Percentiles rank a stretch among this genome's conserved stretches.
Evolutionary conservation across 2,113 vertebrate genomes (phyloP).

Genomic region (Microcebus lehilahytsara): DNA sequence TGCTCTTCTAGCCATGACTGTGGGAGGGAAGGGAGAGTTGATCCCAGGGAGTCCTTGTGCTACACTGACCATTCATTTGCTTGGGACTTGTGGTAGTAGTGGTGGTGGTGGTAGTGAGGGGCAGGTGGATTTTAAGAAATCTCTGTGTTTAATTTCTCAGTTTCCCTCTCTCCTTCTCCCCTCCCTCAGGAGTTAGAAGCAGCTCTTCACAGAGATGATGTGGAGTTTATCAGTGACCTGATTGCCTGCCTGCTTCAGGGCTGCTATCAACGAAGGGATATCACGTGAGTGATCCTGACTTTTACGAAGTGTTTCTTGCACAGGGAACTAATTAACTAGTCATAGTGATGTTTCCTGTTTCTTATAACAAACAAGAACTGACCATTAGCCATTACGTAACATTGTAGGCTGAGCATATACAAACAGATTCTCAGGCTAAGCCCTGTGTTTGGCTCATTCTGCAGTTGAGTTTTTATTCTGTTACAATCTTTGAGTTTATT

Average conservation of each 20-base stretch:
- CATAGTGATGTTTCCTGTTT: background rate
- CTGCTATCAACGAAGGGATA: conserved; percentile 97
- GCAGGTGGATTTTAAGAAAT: conserved; percentile 28
- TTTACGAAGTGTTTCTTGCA: conserved; percentile 37
- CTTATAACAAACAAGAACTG: conserved; percentile 61
- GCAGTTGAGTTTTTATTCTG: background rate
- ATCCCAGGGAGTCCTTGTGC: background rate
- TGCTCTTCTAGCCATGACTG: background rate
- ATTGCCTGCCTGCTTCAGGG: conserved; percentile 96
- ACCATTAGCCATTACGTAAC: conserved; percentile 30
- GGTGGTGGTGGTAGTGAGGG: background rate
- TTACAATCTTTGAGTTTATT: background rate
- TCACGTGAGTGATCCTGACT: conserved; percentile 91
- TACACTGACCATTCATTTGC: background rate
- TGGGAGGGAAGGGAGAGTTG: background rate
- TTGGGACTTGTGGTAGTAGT: background rate
- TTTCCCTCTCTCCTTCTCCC: conserved; percentile 16
- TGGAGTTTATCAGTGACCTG: conserved; percentile 94
- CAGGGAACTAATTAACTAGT: conserved; percentile 62
- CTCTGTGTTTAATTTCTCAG: conserved; percentile 36
- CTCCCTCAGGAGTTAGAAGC: conserved; percentile 93
- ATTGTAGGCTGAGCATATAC: conserved; percentile 15
- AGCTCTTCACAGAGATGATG: conserved; percentile 93
- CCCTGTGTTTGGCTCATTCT: background rate
- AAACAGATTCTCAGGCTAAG: conserved; percentile 32